Percentiles rank a stretch among this genome's conserved stretches.
These are phyloP conservation scores for Microdon myrmicae DNA, from an alignment of 2,888 invertebrate genomes.

Conservation along the genomic window DNA sequence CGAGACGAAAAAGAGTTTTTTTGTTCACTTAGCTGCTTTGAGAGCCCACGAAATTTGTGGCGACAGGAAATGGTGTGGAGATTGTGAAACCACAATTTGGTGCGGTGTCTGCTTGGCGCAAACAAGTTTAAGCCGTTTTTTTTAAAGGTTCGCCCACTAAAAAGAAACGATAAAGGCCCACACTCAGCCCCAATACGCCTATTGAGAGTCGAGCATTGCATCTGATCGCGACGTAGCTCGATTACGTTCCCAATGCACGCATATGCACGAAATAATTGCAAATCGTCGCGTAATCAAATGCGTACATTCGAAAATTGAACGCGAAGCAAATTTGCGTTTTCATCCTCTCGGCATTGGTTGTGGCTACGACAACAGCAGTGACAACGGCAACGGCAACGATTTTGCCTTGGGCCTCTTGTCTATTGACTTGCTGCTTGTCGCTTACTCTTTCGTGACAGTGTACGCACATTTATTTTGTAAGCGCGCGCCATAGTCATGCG, in stretches of 20 bases:
- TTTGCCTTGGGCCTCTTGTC: no score
- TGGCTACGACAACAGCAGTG: no score
- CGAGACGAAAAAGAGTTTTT: no score
- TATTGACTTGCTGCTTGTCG: no score
- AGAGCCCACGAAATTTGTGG: slow-evolving; percentile 43
- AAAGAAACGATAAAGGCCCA: slow-evolving; percentile 53
- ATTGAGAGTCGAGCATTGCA: slow-evolving; percentile 27
- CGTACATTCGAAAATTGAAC: slow-evolving; percentile 37
- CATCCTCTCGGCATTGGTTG: slow-evolving; percentile 14
- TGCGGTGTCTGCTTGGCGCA: slow-evolving; percentile 28
- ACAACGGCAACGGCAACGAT: no score
- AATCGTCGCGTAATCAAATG: slow-evolving; percentile 47
- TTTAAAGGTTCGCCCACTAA: slow-evolving; percentile 51
- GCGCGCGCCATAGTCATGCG: slow-evolving; percentile 48
- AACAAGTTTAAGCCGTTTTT: slow-evolving; percentile 23
- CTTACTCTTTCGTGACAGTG: slow-evolving; percentile 17
- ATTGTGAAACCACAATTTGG: slow-evolving; percentile 47
- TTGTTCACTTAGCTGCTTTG: no score
- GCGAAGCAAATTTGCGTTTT: slow-evolving; percentile 39
- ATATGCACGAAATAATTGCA: slow-evolving; percentile 50
- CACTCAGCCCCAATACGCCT: slow-evolving; percentile 51
- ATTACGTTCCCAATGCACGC: slow-evolving; percentile 28
- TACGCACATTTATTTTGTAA: slow-evolving; percentile 49
- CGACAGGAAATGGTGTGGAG: slow-evolving; percentile 50
- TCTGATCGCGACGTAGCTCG: slow-evolving; percentile 32